Evolutionary conservation across 2,888 invertebrate genomes (phyloP), one percentile per base, ranked within the genome.

Genomic region (Drosophila histrio): DNA sequence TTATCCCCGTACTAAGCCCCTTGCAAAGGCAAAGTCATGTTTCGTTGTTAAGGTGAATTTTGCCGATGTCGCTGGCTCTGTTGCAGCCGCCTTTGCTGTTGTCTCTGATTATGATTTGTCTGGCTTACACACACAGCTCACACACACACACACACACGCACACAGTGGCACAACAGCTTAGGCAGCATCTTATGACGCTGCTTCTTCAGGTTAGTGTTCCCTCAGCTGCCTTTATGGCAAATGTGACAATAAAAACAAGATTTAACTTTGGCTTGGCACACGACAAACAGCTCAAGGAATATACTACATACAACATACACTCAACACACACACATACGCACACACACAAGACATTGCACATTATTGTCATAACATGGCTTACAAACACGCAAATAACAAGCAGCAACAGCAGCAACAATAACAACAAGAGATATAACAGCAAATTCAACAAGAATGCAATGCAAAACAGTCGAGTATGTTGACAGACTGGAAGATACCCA

Each of bases 331-430:
- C 19, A 21, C n/a, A 5, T 34, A 9, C 43, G 13, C 22, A 38
- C 36, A 58, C 52, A 50, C 61, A 43, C 43, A 56, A 28, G 58
- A 50, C 64, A 49, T 72, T 54, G 65, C 82, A 79, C 69, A 82
- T 84, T 82, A 83, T 83, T 85, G 85, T 85, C 80, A 82, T 85
- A 83, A 82, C 80, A 82, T 85, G 83, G 79, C 80, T 82, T 82
- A 79, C 77, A 77, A 78, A 72, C 82, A 83, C 80, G 79, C 85
- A 82, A 72, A 66, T 70, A 67, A 61, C 66, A 69, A 73, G 68
- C 58, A 65, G 58, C 65, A 62, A 17, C 39, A 56, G 30, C 69
- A 60, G 39, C 63, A 57, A 52, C 50, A 58, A 54, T 68, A 65
- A 53, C 26, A 74, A 56, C 49, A 65, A 62, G 57, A 65, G 2